A percentile compares a stretch with the other conserved stretches of the same genome.
Conservation (phyloP, 2,888 invertebrate genomes). For the Sesia apiformis region DNA sequence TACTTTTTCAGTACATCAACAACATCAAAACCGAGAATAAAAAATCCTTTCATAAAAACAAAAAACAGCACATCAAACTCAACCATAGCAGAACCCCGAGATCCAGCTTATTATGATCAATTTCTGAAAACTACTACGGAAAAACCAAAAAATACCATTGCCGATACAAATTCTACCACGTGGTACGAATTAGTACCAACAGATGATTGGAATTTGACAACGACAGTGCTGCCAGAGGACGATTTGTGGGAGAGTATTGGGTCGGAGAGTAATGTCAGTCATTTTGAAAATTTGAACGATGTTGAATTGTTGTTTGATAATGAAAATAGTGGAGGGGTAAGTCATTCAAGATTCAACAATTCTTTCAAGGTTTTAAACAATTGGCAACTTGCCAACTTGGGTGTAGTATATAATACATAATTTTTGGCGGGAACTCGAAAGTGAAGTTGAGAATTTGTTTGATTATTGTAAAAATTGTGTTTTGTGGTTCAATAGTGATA, state of each 20-base stretch:
- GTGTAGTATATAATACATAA: no score
- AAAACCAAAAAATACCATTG: conserved; percentile 25
- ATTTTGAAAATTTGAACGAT: conserved; percentile 49
- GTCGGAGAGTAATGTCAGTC: conserved; percentile 33
- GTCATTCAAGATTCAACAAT: no score
- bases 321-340: conserved; percentile 29
- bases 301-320: conserved; percentile 65
- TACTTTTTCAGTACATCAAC: conserved; percentile 28
- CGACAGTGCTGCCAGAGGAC: conserved; percentile 39
- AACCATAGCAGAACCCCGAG: conserved; percentile 37
- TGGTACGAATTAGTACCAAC: conserved; percentile 57
- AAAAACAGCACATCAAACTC: conserved; percentile 17
- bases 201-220: conserved; percentile 38
- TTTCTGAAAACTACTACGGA: conserved; percentile 57
- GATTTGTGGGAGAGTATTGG: conserved; percentile 59
- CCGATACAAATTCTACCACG: conserved; percentile 37
- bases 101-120: conserved; percentile 59
- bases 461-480: no score
- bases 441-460: no score
- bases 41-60: conserved; percentile 9
- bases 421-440: no score
- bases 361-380: neutral
- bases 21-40: conserved; percentile 20
- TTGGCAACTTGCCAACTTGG: no score
- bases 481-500: no score